phyloP scores from a whole-genome alignment of 2,888 invertebrate species.

The Acanthococcus lagerstroemiae region DNA sequence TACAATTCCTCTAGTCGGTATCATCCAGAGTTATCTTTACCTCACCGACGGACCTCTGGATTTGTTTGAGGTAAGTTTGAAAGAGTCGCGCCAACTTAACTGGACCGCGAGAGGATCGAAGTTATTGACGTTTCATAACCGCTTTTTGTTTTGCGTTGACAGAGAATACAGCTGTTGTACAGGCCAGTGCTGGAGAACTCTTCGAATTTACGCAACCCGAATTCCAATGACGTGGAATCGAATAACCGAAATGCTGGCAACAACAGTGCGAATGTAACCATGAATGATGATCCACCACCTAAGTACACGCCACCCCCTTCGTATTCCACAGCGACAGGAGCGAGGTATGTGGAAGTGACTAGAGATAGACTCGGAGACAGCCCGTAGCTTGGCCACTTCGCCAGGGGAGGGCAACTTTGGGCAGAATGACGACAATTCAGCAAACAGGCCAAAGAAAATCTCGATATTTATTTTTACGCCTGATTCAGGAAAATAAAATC shows the following conservation, averaged over 20 bases:
- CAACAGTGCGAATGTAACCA: slow-evolving; percentile 26
- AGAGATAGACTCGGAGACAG: no score
- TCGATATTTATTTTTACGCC: no score
- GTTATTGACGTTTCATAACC: neutral
- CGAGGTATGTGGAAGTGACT: no score
- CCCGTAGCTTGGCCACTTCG: no score
- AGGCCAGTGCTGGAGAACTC: slow-evolving; percentile 56
- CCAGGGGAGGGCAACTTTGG: no score
- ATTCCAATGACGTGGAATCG: slow-evolving; percentile 19
- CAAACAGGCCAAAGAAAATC: no score
- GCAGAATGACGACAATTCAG: no score
- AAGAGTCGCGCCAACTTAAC: neutral
- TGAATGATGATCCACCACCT: slow-evolving; percentile 45
- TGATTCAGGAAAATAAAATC: no score
- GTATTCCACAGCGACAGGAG: slow-evolving; percentile 84
- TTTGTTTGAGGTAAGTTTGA: slow-evolving; percentile 63
- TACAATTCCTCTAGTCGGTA: slow-evolving; percentile 59
- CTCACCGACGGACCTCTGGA: slow-evolving; percentile 74
- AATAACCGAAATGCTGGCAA: slow-evolving; percentile 20
- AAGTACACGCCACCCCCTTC: slow-evolving; percentile 90
- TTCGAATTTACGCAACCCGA: slow-evolving; percentile 38
- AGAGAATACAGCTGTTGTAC: slow-evolving; percentile 76
- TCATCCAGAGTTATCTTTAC: slow-evolving; percentile 65
- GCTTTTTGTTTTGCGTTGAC: slow-evolving; percentile 38
- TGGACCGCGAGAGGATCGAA: neutral